These are phyloP conservation scores for Campaea margaritaria DNA, from an alignment of 2,888 invertebrate species.

Conservation along the genomic window DNA sequence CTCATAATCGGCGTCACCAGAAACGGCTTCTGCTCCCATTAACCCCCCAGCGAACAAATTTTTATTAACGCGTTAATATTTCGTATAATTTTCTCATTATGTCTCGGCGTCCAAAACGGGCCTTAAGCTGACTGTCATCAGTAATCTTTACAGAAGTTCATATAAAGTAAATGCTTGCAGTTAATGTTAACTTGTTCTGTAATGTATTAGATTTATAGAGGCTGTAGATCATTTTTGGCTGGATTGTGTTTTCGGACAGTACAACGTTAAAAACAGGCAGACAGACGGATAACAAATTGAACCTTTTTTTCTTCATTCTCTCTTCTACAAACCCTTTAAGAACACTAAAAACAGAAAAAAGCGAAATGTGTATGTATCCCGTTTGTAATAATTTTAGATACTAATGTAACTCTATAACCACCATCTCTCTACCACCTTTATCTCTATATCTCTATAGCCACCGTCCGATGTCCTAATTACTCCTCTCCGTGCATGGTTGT, in stretches of 20 bases:
- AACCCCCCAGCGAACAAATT: slow-evolving; percentile 72
- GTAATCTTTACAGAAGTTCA: slow-evolving; percentile 50
- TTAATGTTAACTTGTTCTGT: slow-evolving; percentile 37
- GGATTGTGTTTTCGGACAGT: not conserved
- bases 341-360: too few relatives aligned
- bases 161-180: slow-evolving; percentile 41
- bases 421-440: too few relatives aligned
- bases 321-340: too few relatives aligned
- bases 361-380: too few relatives aligned
- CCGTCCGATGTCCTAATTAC: too few relatives aligned
- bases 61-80: slow-evolving; percentile 80
- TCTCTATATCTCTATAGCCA: too few relatives aligned
- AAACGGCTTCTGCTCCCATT: slow-evolving; percentile 39
- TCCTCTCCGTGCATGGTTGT: too few relatives aligned
- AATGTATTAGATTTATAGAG: not conserved
- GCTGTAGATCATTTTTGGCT: slow-evolving; percentile 1
- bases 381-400: too few relatives aligned
- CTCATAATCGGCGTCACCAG: slow-evolving; percentile 16
- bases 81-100: slow-evolving; percentile 82
- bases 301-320: too few relatives aligned
- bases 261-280: too few relatives aligned
- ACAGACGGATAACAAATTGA: too few relatives aligned
- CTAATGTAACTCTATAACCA: too few relatives aligned
- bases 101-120: slow-evolving; percentile 46
- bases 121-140: slow-evolving; percentile 64